Evolutionary conservation across 2,888 invertebrate genomes (phyloP).

Genomic region (Drosophila atripex): DNA sequence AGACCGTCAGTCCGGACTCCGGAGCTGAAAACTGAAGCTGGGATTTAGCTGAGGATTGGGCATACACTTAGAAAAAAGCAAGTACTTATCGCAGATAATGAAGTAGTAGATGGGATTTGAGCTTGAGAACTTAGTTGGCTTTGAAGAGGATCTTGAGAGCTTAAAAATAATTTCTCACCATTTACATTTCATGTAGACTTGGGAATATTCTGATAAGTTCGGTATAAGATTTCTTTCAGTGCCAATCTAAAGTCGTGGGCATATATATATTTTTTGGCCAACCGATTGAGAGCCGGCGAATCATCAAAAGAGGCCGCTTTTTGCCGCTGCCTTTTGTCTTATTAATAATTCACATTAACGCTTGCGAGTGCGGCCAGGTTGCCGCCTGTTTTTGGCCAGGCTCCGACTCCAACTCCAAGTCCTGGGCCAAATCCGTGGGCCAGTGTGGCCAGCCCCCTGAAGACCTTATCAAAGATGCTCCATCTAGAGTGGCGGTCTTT

Average conservation of each 20-base stretch:
- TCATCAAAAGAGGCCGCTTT: conserved; percentile 72
- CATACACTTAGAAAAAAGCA: background rate
- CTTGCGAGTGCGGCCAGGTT: conserved; percentile 79
- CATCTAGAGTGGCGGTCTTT: conserved; percentile 51
- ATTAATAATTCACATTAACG: conserved; percentile 84
- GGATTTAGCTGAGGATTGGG: conserved; percentile 5
- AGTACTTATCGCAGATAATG: too few relatives aligned
- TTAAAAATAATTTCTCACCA: too few relatives aligned
- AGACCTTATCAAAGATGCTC: conserved; percentile 53
- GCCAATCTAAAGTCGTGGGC: conserved; percentile 34
- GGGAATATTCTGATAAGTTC: background rate
- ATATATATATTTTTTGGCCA: conserved; percentile 14
- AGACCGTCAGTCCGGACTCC: conserved; percentile 37
- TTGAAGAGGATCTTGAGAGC: too few relatives aligned
- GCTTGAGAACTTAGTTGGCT: too few relatives aligned
- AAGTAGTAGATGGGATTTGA: too few relatives aligned
- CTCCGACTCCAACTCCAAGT: conserved; percentile 1
- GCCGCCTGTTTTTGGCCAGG: conserved; percentile 63
- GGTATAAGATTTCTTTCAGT: conserved; percentile 4
- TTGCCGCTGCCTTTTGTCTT: conserved; percentile 81
- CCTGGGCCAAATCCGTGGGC: conserved; percentile 24
- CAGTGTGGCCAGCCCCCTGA: conserved; percentile 65
- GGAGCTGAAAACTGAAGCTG: conserved; percentile 14
- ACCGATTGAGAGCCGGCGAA: conserved; percentile 18
- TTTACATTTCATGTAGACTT: background rate